These are phyloP conservation scores for Eurypyga helias DNA, from an alignment of 2,113 vertebrate genomes.

Conservation along the genomic window DNA sequence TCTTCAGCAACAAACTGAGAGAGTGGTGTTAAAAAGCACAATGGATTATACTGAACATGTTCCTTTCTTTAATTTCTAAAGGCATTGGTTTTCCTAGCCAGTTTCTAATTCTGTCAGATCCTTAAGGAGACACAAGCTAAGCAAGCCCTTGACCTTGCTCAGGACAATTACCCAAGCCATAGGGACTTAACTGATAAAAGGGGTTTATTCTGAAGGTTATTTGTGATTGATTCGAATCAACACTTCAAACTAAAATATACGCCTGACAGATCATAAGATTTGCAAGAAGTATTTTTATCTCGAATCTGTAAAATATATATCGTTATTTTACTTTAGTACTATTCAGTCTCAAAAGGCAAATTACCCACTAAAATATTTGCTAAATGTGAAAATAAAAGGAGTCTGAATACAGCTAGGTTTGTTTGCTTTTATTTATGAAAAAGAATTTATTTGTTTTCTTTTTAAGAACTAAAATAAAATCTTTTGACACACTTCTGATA, in stretches of 20 bases:
- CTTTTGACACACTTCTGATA: neutral
- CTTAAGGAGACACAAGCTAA: neutral
- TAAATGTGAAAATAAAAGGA: neutral
- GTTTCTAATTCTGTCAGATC: neutral
- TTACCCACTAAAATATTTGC: neutral
- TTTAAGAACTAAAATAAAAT: neutral
- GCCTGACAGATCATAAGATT: neutral
- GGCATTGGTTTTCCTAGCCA: neutral
- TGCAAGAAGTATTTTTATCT: neutral
- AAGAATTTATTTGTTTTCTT: neutral
- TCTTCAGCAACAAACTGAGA: neutral
- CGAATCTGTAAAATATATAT: neutral
- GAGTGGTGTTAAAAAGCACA: rapidly evolving
- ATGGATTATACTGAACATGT: neutral
- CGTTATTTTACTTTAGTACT: neutral
- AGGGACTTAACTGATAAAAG: neutral
- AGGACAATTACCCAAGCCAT: neutral
- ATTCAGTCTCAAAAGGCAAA: neutral
- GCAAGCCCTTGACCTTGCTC: neutral
- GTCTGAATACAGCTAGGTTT: neutral
- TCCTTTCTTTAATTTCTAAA: neutral
- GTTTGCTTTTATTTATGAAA: neutral
- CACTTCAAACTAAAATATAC: neutral
- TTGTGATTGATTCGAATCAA: neutral
- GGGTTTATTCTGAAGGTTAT: neutral